These are phyloP conservation scores for Maniola jurtina DNA, from an alignment of 1,140 invertebrate genomes.

Conservation along the genomic window DNA sequence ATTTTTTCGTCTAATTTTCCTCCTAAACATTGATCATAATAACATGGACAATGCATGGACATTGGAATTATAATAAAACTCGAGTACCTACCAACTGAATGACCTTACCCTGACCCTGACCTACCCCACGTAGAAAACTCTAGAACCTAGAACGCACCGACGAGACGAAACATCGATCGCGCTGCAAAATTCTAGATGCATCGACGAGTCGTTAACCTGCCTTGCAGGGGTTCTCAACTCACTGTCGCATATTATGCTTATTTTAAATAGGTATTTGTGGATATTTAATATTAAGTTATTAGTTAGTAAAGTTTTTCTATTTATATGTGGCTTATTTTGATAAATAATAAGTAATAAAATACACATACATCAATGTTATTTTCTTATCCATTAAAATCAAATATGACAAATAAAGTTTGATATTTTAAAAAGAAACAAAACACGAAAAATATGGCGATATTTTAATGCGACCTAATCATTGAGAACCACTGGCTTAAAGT, in stretches of 20 bases:
- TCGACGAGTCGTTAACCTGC: constrained; percentile 21
- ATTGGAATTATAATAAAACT: background rate
- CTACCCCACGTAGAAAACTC: constrained; percentile 33
- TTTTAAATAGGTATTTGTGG: no score
- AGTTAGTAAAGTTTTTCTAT: no score
- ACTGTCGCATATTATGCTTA: background rate
- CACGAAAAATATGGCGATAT: background rate
- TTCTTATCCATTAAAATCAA: no score
- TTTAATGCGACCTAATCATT: background rate
- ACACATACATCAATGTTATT: no score
- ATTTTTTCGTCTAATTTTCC: no score
- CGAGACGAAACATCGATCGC: background rate
- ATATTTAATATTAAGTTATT: no score
- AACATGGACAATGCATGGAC: no score
- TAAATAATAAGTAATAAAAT: no score
- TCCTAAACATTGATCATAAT: no score
- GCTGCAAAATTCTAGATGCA: background rate
- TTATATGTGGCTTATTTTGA: no score
- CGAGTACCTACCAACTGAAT: background rate
- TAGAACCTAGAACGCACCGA: constrained; percentile 25
- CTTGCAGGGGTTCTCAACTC: constrained; percentile 18
- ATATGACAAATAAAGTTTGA: no score
- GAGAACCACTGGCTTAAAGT: constrained; percentile 3
- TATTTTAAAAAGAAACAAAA: no score
- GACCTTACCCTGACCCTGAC: constrained; percentile 33